These are phyloP conservation scores for Marcusenius ussheri DNA, from an alignment of 2,113 vertebrate species.

Conservation along the genomic window DNA sequence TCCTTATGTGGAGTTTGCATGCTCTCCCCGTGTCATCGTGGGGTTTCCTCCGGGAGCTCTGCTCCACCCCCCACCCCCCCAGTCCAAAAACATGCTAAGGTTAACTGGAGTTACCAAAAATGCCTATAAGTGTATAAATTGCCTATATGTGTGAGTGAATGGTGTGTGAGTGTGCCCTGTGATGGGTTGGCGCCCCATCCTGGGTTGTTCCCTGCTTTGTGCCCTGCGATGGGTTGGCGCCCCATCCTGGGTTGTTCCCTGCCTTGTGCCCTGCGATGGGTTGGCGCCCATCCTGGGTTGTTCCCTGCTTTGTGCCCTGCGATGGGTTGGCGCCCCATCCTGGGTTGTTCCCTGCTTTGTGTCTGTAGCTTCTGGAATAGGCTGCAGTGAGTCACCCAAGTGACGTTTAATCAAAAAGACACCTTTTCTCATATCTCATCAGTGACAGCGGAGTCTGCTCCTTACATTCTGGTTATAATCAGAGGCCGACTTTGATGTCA, in stretches of 20 bases:
- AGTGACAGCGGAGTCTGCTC: conserved; percentile 78
- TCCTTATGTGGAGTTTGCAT: background rate
- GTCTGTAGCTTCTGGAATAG: background rate
- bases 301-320: no score
- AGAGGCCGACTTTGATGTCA: conserved; percentile 57
- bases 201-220: background rate
- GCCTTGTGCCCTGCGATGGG: background rate
- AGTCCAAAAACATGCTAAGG: background rate
- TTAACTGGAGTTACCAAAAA: background rate
- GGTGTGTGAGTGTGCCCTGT: background rate
- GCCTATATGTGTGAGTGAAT: background rate
- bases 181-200: background rate
- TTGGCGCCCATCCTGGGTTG: no score
- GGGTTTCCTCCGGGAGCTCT: background rate
- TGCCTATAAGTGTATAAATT: background rate
- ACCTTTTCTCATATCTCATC: conserved; percentile 11
- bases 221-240: background rate
- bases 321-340: background rate
- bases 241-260: no score
- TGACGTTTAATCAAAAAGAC: background rate
- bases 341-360: background rate
- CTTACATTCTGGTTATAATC: conserved; percentile 61
- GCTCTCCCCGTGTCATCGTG: background rate
- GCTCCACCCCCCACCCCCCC: background rate
- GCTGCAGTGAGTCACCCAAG: background rate